These are phyloP conservation scores for Sceloporus undulatus DNA, from an alignment of 2,113 vertebrate species.

Conservation along the genomic window DNA sequence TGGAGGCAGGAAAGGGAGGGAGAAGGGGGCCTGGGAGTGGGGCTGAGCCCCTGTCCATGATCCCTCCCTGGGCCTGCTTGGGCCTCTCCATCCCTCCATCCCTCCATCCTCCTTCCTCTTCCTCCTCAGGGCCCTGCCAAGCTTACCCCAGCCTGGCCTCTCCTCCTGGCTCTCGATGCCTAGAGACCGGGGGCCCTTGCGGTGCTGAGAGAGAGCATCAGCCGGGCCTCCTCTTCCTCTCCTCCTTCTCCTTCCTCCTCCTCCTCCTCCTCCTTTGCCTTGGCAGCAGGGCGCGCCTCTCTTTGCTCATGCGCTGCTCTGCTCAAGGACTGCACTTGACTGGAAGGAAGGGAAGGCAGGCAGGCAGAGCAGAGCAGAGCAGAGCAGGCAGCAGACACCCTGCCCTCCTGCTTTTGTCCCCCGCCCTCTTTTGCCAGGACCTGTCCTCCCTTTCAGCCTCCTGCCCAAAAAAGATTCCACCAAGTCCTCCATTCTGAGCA, in stretches of 20 bases:
- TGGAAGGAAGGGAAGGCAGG: too few relatives aligned
- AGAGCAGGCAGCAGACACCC: not conserved
- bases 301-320: not conserved
- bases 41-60: not conserved
- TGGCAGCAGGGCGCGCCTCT: not conserved
- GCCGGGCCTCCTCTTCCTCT: not conserved
- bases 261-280: not conserved
- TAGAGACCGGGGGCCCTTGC: too few relatives aligned
- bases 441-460: too few relatives aligned
- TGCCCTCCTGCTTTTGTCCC: not conserved
- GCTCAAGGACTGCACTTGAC: too few relatives aligned
- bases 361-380: not conserved
- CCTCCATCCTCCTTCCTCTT: not conserved
- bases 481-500: too few relatives aligned
- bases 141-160: not conserved
- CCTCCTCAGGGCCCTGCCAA: constrained; percentile 3
- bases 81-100: constrained; percentile 54
- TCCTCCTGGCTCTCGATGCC: not conserved
- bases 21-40: constrained; percentile 43
- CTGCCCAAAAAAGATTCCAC: not conserved
- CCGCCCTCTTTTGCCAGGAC: too few relatives aligned
- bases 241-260: too few relatives aligned
- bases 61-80: constrained; percentile 25
- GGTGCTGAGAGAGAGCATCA: not conserved
- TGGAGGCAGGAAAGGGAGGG: constrained; percentile 5